Evolutionary conservation across 2,888 invertebrate genomes (phyloP).

Genomic region (Netelia inedita): DNA sequence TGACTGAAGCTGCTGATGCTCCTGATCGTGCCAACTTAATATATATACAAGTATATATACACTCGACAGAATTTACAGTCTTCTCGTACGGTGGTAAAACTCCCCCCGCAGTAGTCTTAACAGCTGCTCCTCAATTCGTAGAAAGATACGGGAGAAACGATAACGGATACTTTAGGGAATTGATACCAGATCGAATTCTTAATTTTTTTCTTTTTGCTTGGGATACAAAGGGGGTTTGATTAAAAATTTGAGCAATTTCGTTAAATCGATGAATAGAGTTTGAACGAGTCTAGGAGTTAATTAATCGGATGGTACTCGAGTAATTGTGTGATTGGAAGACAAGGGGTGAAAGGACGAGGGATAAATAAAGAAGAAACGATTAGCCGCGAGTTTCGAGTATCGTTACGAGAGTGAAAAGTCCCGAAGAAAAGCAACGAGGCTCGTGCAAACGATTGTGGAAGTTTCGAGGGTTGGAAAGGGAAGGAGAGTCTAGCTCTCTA

Average conservation of each 20-base stretch:
- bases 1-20: slow-evolving; percentile 59
- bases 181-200: background rate
- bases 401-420: slow-evolving; percentile 57
- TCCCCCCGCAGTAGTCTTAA: background rate
- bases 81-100: no score
- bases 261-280: slow-evolving; percentile 67
- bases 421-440: slow-evolving; percentile 74
- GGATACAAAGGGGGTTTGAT: background rate
- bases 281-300: no score
- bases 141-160: slow-evolving; percentile 39
- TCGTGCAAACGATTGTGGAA: slow-evolving; percentile 48
- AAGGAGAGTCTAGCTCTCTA: slow-evolving; percentile 19
- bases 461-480: slow-evolving; percentile 6
- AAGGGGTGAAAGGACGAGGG: background rate
- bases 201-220: background rate
- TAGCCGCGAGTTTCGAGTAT: slow-evolving; percentile 61
- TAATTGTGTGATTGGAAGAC: slow-evolving; percentile 60
- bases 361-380: slow-evolving; percentile 55
- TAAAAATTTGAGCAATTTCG: slow-evolving; percentile 32
- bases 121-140: slow-evolving; percentile 28
- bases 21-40: slow-evolving; percentile 57
- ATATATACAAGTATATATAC: slow-evolving; percentile 13
- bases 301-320: slow-evolving; percentile 67
- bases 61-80: no score
- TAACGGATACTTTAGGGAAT: slow-evolving; percentile 3